phyloP scores from a whole-genome alignment of 2,888 invertebrate genomes.

The Drosophila falleni region DNA sequence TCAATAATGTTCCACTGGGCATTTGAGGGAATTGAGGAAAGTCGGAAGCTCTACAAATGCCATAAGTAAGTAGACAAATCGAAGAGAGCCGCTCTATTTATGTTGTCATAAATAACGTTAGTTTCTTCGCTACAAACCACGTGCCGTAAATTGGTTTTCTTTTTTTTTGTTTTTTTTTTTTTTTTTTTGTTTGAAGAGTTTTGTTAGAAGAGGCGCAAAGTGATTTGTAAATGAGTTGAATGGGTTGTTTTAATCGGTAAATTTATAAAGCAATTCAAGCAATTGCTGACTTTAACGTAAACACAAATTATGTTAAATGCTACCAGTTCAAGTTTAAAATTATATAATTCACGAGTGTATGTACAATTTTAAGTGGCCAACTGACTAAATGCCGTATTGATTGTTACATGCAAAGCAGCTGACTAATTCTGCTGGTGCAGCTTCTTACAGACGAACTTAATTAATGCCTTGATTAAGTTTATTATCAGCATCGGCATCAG shows the following conservation, averaged over 20 bases:
- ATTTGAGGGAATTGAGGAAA: conserved; percentile 27
- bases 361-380: conserved; percentile 4
- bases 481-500: conserved; percentile 9
- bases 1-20: conserved; percentile 46
- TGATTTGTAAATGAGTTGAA: conserved; percentile 34
- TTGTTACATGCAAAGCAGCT: conserved; percentile 40
- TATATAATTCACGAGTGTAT: conserved; percentile 16
- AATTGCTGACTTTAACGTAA: conserved; percentile 2
- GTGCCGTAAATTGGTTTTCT: conserved; percentile 9
- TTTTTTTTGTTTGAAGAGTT: not conserved
- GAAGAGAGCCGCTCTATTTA: conserved; percentile 23
- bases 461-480: conserved; percentile 32
- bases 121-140: conserved; percentile 28
- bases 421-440: conserved; percentile 38
- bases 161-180: not conserved
- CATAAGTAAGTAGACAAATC: conserved; percentile 39
- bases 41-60: conserved; percentile 50
- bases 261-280: conserved; percentile 2
- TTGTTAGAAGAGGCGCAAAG: not conserved
- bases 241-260: conserved; percentile 7
- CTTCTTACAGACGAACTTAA: conserved; percentile 28
- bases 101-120: conserved; percentile 36
- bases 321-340: conserved; percentile 51
- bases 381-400: conserved; percentile 21
- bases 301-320: conserved; percentile 9